These are phyloP conservation scores for Hirtodrosophila histrioides DNA, from an alignment of 2,888 invertebrate species.

Conservation along the genomic window DNA sequence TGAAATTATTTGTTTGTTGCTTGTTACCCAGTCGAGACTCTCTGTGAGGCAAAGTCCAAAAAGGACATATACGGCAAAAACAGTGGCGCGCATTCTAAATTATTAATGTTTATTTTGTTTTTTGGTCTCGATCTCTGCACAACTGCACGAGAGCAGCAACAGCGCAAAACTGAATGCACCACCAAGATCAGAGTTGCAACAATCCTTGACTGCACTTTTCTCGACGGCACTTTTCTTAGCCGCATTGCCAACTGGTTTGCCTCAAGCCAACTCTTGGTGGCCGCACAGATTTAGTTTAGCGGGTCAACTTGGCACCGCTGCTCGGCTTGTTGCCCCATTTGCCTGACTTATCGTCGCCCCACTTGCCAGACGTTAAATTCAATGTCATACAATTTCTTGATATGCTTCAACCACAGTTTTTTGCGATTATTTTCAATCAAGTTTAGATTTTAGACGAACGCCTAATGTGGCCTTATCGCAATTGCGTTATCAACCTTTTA, in stretches of 20 bases:
- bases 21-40: conserved; percentile 41
- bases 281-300: conserved; percentile 67
- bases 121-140: conserved; percentile 46
- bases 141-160: conserved; percentile 70
- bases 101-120: conserved; percentile 12
- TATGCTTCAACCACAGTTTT: conserved; percentile 35
- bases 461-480: conserved; percentile 20
- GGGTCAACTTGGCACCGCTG: conserved; percentile 54
- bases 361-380: conserved; percentile 21
- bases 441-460: conserved; percentile 6
- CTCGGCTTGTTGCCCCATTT: conserved; percentile 46
- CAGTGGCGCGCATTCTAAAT: conserved; percentile 44
- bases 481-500: conserved; percentile 19
- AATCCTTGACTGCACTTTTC: conserved; percentile 53
- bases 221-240: conserved; percentile 41
- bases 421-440: conserved; percentile 1
- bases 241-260: conserved; percentile 61
- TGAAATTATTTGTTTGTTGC: neutral
- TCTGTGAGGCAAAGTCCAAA: conserved; percentile 43
- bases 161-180: conserved; percentile 66
- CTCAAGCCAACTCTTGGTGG: conserved; percentile 35
- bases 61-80: conserved; percentile 50
- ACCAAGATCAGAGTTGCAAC: conserved; percentile 40
- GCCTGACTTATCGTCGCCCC: conserved; percentile 50
- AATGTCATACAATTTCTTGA: conserved; percentile 28